phyloP scores from a whole-genome alignment of 2,888 invertebrate genomes.

The Epinotia bilunana region DNA sequence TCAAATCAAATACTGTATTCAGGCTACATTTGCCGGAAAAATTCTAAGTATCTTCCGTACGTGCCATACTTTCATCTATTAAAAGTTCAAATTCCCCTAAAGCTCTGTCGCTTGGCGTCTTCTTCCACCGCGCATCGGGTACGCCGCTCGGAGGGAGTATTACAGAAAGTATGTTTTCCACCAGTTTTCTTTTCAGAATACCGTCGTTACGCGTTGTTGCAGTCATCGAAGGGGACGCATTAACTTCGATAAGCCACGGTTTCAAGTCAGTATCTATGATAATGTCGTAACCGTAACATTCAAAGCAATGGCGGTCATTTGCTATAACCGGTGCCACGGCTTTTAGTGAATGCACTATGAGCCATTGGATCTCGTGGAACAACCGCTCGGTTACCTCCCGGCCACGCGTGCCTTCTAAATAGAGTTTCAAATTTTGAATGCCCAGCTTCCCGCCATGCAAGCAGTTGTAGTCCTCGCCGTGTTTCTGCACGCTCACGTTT shows the following conservation, averaged over 20 bases:
- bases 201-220: conserved; percentile 96
- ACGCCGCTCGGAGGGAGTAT: conserved; percentile 93
- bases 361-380: conserved; percentile 94
- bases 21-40: neutral
- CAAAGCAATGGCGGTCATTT: conserved; percentile 95
- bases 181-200: conserved; percentile 95
- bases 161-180: conserved; percentile 95
- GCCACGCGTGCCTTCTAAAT: conserved; percentile 95
- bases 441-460: conserved; percentile 97
- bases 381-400: conserved; percentile 92
- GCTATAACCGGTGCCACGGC: conserved; percentile 96
- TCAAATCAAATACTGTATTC: neutral
- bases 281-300: conserved; percentile 97
- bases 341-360: conserved; percentile 95
- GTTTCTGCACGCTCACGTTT: conserved; percentile 98
- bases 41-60: neutral
- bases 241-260: conserved; percentile 96
- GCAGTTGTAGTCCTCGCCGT: conserved; percentile 95
- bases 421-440: conserved; percentile 93
- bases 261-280: conserved; percentile 96
- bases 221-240: conserved; percentile 96
- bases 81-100: conserved; percentile 92
- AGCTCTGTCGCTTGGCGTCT: conserved; percentile 88
- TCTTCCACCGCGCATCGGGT: conserved; percentile 94
- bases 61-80: conserved; percentile 87